phyloP scores from a whole-genome alignment of 2,888 invertebrate genomes.

The Drosophila anomalata region DNA sequence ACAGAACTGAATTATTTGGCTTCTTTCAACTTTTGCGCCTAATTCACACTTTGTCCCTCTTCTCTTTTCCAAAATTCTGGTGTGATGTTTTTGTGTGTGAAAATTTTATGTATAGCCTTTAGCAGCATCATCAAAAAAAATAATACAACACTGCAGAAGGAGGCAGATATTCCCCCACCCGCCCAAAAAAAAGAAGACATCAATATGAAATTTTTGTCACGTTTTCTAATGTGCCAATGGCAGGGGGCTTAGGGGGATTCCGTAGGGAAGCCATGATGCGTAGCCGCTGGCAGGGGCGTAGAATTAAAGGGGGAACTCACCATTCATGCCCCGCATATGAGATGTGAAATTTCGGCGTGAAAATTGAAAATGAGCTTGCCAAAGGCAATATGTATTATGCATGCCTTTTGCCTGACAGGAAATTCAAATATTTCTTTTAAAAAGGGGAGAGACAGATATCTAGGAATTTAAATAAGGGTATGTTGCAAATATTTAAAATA shows the following conservation, averaged over 20 bases:
- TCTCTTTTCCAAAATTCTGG: slow-evolving; percentile 15
- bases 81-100: slow-evolving; percentile 56
- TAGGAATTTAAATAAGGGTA: slow-evolving; percentile 4
- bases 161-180: slow-evolving; percentile 3
- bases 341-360: slow-evolving; percentile 46
- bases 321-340: neutral
- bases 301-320: slow-evolving; percentile 2
- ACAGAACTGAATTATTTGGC: slow-evolving; percentile 58
- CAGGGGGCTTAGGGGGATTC: slow-evolving; percentile 1
- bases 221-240: slow-evolving; percentile 68
- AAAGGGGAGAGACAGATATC: neutral
- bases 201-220: slow-evolving; percentile 78
- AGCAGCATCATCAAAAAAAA: slow-evolving; percentile 72
- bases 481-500: neutral
- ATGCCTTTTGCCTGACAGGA: slow-evolving; percentile 4
- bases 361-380: slow-evolving; percentile 62
- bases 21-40: slow-evolving; percentile 76
- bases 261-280: slow-evolving; percentile 22
- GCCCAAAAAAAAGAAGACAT: slow-evolving; percentile 57
- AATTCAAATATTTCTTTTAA: slow-evolving; percentile 6
- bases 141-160: neutral
- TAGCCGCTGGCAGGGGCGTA: slow-evolving; percentile 38
- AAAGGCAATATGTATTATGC: slow-evolving; percentile 5
- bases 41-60: slow-evolving; percentile 70
- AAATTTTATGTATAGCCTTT: slow-evolving; percentile 73